Conservation (phyloP, 2,888 invertebrate species). For the Dugesia japonica region DNA sequence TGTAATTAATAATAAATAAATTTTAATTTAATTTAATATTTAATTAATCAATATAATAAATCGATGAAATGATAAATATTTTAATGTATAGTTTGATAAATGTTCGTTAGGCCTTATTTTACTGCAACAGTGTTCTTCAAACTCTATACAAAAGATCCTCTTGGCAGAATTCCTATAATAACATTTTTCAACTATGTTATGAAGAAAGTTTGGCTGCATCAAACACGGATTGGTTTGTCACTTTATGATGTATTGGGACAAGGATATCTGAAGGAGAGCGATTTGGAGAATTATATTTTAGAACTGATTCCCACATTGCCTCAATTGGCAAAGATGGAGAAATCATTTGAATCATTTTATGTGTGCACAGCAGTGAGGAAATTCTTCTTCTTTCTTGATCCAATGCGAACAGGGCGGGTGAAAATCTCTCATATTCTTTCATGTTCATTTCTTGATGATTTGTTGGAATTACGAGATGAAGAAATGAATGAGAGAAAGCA, state of each 20-base stretch:
- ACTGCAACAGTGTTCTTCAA: conserved; percentile 72
- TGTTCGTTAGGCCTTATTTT: conserved; percentile 57
- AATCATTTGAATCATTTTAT: conserved; percentile 79
- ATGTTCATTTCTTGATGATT: conserved; percentile 74
- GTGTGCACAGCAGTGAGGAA: conserved; percentile 85
- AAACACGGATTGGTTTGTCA: conserved; percentile 77
- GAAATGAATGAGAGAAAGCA: conserved; percentile 66
- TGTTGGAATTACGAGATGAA: conserved; percentile 71
- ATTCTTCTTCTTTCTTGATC: conserved; percentile 85
- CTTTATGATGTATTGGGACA: conserved; percentile 80
- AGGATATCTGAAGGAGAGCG: conserved; percentile 62
- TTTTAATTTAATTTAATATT: no score
- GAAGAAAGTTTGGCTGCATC: conserved; percentile 82
- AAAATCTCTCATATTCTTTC: conserved; percentile 76
- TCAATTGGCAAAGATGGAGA: conserved; percentile 59
- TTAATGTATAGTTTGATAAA: neutral
- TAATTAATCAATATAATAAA: no score
- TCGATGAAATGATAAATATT: no score
- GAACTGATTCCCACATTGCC: conserved; percentile 78
- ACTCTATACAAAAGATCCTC: conserved; percentile 66
- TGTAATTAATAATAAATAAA: no score
- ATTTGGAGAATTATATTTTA: conserved; percentile 79
- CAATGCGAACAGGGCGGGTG: conserved; percentile 68
- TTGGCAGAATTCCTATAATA: conserved; percentile 70
- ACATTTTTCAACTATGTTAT: conserved; percentile 79